Evolutionary conservation across 2,797 vertebrate genomes (phyloP), one percentile per base, ranked within the genome.

Genomic region (Aphelocoma californica): DNA sequence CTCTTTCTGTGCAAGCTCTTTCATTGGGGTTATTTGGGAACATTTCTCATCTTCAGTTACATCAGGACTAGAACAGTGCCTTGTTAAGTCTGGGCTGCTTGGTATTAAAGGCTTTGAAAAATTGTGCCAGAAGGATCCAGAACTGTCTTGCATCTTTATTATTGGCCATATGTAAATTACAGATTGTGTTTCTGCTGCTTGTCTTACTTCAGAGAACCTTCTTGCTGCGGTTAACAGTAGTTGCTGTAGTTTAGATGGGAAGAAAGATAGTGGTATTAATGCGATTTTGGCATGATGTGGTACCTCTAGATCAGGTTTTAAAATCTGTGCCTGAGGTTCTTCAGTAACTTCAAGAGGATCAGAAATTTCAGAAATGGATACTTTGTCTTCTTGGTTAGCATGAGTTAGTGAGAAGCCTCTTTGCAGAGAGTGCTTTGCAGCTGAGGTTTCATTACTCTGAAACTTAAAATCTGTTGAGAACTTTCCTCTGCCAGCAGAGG

Each of bases 241-340:
- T 28, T 95, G 64, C 60, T 89, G 92, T 53, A 96, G 47, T 51
- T 79, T 45, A 66, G 47, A 42, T 64, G 92, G 89, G 36, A 95
- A 93, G 77, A 66, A 87, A 56, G 71, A 94, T 11, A 96, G 67
- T 10, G 81, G 87, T 60, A 87, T 29, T 56, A 81, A 77, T 51
- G 45, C 5, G 2, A 89, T 57, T 91, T 69, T 44, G 26, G 95
- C 94, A 48, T 94, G 50, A 34, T 42, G 38, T 53, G 92, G 92
- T 95, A 96, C 85, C 74, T 93, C 89, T 67, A 96, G 64, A 85
- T 95, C 81, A 66, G 75, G 24, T 62, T 87, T 82, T 81, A 95
- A 79, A 85, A 62, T n/a, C 31, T 36, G 44, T 56, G 14, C 51
- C 48, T 60, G 64, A 77, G n/a, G 40, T 66, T 91, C 60, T 77